Evolutionary conservation across 2,113 vertebrate species (phyloP).

Genomic region (Dipodomys stephensi): DNA sequence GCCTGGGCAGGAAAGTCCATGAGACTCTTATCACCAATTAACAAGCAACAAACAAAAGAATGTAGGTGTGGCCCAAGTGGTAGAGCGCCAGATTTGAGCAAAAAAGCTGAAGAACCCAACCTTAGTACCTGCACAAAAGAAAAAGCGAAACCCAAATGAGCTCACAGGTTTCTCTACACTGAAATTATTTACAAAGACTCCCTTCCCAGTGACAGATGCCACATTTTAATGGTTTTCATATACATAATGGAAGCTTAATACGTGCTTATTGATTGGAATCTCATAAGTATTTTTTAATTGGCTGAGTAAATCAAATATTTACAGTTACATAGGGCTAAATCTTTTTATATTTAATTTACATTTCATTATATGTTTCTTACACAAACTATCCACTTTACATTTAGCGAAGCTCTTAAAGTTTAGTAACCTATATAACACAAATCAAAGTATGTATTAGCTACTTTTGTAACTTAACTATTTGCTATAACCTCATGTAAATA

Average conservation of each 20-base stretch:
- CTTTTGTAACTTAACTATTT: conserved; percentile 38
- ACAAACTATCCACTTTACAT: conserved; percentile 8
- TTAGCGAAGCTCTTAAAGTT: conserved; percentile 43
- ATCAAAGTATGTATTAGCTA: conserved; percentile 10
- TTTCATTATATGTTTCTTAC: neutral
- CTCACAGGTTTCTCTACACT: neutral
- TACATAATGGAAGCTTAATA: too few species aligned
- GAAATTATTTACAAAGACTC: neutral
- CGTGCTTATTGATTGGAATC: neutral
- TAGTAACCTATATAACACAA: neutral
- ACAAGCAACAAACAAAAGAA: too few species aligned
- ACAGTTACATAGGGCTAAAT: neutral
- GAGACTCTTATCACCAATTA: too few species aligned
- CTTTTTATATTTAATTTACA: conserved; percentile 26
- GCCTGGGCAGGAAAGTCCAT: too few species aligned
- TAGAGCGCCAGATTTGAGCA: too few species aligned
- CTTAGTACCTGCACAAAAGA: too few species aligned
- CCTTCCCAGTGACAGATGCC: neutral
- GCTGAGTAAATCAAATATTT: neutral
- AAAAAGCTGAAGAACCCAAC: too few species aligned
- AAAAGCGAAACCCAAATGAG: too few species aligned
- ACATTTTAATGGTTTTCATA: too few species aligned
- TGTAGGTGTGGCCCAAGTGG: too few species aligned
- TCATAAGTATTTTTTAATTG: neutral
- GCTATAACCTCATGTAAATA: conserved; percentile 3